Conservation (phyloP, 2,888 invertebrate species). For the Mythimna vitellina region DNA sequence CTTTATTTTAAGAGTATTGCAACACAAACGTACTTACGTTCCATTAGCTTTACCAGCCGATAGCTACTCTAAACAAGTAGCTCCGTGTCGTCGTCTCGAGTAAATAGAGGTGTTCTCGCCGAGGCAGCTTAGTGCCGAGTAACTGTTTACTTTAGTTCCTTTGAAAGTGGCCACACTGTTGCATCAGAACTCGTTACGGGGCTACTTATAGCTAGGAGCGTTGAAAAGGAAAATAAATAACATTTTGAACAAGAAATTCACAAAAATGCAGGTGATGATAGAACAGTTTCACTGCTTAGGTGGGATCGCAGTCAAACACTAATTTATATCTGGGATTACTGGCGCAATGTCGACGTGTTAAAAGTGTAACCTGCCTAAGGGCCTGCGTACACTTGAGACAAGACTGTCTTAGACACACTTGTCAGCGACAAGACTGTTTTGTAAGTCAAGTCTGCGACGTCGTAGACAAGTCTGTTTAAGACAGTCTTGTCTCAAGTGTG, state of each 20-base stretch:
- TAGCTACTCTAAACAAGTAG: constrained; percentile 2
- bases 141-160: constrained; percentile 15
- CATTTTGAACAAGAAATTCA: neutral
- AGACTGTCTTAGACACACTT: too few relatives aligned
- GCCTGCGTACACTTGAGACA: too few relatives aligned
- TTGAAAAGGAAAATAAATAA: neutral
- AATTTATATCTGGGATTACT: too few relatives aligned
- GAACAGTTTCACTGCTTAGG: too few relatives aligned
- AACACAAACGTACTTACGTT: constrained; percentile 22
- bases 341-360: too few relatives aligned
- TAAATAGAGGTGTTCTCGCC: constrained; percentile 15
- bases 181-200: constrained; percentile 9
- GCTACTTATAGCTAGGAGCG: neutral
- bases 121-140: constrained; percentile 20
- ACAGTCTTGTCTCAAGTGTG: too few relatives aligned
- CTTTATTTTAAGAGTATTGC: neutral
- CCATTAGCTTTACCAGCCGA: constrained; percentile 28
- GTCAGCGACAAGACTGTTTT: too few relatives aligned
- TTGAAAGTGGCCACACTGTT: constrained; percentile 5
- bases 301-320: too few relatives aligned
- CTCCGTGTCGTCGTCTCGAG: neutral
- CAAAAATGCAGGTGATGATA: too few relatives aligned
- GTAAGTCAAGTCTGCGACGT: too few relatives aligned
- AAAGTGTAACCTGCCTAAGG: too few relatives aligned
- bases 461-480: too few relatives aligned